Percentiles rank a stretch among this genome's conserved stretches.
Conservation (phyloP, 2,888 invertebrate genomes). For the Drosophila longiperda region DNA sequence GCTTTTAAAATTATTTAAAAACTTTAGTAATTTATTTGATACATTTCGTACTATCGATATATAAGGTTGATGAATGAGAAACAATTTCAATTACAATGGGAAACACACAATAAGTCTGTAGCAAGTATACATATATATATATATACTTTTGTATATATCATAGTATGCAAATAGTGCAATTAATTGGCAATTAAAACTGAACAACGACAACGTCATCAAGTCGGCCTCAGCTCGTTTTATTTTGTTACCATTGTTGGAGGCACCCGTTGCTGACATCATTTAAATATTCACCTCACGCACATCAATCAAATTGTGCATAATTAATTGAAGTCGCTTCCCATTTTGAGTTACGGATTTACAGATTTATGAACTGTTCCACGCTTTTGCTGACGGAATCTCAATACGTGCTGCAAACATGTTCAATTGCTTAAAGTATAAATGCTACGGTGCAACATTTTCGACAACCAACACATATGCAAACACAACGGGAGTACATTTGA, state of each 20-base stretch:
- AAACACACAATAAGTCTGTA: slow-evolving; percentile 16
- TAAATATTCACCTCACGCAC: slow-evolving; percentile 67
- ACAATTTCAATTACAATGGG: slow-evolving; percentile 12
- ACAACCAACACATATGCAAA: neutral
- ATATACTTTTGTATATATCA: neutral
- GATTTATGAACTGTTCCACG: slow-evolving; percentile 68
- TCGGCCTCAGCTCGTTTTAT: slow-evolving; percentile 19
- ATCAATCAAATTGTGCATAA: slow-evolving; percentile 78
- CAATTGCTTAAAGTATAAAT: slow-evolving; percentile 41
- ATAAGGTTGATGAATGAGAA: neutral
- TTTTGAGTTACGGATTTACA: slow-evolving; percentile 12
- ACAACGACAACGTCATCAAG: slow-evolving; percentile 52
- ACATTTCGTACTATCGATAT: neutral
- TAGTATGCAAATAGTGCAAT: slow-evolving; percentile 62
- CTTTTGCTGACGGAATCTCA: slow-evolving; percentile 64
- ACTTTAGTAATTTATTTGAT: neutral
- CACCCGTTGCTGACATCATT: slow-evolving; percentile 2
- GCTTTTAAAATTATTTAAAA: neutral
- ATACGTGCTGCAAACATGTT: slow-evolving; percentile 58
- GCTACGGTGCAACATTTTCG: slow-evolving; percentile 19
- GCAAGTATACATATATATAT: neutral
- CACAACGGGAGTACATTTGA: slow-evolving; percentile 32
- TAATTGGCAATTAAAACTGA: slow-evolving; percentile 70
- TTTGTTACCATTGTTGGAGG: slow-evolving; percentile 25
- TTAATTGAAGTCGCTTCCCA: slow-evolving; percentile 54